These are phyloP conservation scores for Tetrapedia diversipes DNA, from an alignment of 2,888 invertebrate genomes.

Conservation along the genomic window DNA sequence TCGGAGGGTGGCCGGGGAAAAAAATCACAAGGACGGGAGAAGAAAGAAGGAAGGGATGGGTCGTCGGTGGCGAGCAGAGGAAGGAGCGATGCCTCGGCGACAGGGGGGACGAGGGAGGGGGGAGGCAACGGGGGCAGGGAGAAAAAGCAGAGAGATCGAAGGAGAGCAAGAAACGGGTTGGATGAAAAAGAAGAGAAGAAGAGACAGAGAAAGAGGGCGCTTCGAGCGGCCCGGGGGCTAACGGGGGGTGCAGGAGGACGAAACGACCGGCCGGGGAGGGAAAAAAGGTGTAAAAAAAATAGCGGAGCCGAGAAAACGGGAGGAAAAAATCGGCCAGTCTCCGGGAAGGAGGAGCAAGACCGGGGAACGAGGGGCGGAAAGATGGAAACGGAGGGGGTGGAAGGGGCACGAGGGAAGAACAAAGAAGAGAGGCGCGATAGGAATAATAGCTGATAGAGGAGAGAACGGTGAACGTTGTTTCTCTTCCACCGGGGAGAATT, in stretches of 20 bases:
- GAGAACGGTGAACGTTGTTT: background rate
- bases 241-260: constrained; percentile 31
- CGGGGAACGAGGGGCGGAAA: constrained; percentile 45
- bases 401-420: constrained; percentile 55
- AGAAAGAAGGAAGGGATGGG: background rate
- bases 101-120: constrained; percentile 21
- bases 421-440: constrained; percentile 35
- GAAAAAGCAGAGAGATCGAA: constrained; percentile 47
- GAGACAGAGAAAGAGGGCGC: constrained; percentile 59
- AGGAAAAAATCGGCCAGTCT: constrained; percentile 79
- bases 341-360: constrained; percentile 57
- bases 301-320: constrained; percentile 76
- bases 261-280: constrained; percentile 41
- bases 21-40: constrained; percentile 65
- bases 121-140: constrained; percentile 51
- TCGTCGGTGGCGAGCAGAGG: constrained; percentile 43
- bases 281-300: constrained; percentile 77
- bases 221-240: constrained; percentile 48
- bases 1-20: constrained; percentile 71
- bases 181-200: constrained; percentile 56
- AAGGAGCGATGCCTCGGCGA: too few species aligned
- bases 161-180: constrained; percentile 55
- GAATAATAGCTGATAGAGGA: constrained; percentile 36
- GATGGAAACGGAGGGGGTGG: constrained; percentile 42
- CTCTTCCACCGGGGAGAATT: background rate